Evolutionary conservation across 2,888 invertebrate genomes (phyloP).

Genomic region (Epinotia nisella): DNA sequence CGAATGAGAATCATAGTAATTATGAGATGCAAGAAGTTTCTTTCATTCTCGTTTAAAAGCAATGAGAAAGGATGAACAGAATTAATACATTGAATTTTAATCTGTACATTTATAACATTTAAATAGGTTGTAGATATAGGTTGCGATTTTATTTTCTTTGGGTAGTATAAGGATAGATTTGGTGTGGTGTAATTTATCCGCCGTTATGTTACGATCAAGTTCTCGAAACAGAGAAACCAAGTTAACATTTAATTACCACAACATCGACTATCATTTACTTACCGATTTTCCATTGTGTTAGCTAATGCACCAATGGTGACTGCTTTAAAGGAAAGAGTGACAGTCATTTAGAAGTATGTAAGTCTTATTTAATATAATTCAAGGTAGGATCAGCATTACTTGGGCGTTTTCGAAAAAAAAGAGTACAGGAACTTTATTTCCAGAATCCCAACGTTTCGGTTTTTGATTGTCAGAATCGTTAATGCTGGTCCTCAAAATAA

Average conservation of each 20-base stretch:
- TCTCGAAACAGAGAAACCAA: background rate
- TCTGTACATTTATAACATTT: background rate
- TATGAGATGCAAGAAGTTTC: too few species aligned
- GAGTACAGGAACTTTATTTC: too few species aligned
- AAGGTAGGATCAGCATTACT: background rate
- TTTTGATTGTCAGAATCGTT: too few species aligned
- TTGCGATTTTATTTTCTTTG: background rate
- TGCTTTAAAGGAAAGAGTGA: constrained; percentile 33
- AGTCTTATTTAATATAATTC: constrained; percentile 1
- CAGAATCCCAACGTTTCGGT: too few species aligned
- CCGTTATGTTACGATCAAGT: background rate
- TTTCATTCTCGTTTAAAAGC: too few species aligned
- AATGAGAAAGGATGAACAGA: background rate
- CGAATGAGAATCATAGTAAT: too few species aligned
- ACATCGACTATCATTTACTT: constrained; percentile 32
- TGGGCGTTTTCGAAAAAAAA: too few species aligned
- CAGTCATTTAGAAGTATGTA: constrained; percentile 30
- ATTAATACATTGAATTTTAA: background rate
- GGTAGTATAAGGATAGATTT: background rate
- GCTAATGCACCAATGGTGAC: constrained; percentile 38
- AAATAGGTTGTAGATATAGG: too few species aligned
- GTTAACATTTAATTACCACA: constrained; percentile 27
- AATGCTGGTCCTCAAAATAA: too few species aligned
- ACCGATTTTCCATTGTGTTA: constrained; percentile 25
- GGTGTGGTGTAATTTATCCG: background rate